phyloP scores from a whole-genome alignment of 2,113 vertebrate species.

The Asarcornis scutulata region DNA sequence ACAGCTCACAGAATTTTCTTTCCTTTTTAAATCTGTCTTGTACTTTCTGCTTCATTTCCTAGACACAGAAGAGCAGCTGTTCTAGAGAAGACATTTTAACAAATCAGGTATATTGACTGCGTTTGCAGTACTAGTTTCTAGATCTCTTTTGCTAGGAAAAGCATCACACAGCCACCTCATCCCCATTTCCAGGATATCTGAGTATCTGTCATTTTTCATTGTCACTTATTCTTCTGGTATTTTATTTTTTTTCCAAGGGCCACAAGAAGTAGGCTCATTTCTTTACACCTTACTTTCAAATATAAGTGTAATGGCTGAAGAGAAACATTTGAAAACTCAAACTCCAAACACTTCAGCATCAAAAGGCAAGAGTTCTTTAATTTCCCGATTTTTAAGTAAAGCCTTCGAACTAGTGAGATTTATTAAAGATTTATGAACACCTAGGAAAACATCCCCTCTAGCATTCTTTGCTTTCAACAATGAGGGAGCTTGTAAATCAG shows the following conservation, averaged over 20 bases:
- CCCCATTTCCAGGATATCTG: neutral
- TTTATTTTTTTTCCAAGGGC: neutral
- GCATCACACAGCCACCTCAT: neutral
- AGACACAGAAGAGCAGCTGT: neutral
- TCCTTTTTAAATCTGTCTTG: neutral
- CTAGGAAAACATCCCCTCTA: neutral
- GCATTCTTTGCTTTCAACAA: neutral
- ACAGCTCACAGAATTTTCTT: neutral
- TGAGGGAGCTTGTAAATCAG: neutral
- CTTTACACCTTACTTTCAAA: neutral
- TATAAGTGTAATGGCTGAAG: neutral
- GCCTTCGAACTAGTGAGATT: neutral
- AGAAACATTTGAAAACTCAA: neutral
- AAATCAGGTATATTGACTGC: neutral
- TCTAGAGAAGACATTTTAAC: neutral
- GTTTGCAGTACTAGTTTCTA: neutral
- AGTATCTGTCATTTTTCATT: neutral
- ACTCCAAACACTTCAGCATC: neutral
- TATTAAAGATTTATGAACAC: neutral
- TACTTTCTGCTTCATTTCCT: neutral
- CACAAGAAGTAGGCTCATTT: neutral
- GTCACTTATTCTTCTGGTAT: neutral
- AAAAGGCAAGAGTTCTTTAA: neutral
- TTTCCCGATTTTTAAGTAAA: neutral
- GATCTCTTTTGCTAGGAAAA: neutral